Evolutionary conservation across 1,140 invertebrate species (phyloP), one percentile per base, ranked within the genome.

Genomic region (Polypedilum vanderplanki): DNA sequence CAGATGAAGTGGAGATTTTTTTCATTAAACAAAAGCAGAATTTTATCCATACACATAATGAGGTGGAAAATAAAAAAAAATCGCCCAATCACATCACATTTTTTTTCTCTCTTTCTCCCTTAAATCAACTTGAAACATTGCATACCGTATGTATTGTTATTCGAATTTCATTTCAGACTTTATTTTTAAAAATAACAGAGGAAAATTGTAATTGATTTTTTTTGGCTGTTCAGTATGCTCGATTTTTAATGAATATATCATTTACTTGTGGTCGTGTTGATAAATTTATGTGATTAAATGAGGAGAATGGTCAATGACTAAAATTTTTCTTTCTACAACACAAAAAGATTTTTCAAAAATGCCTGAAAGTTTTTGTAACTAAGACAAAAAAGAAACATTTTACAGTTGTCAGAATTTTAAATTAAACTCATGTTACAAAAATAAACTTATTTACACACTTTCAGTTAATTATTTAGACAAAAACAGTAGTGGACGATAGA

Each of bases 151-250:
- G 46, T n/a, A 57, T 57, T 57, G n/a, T 57, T 57, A 57, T n/a
- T 57, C 12, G 12, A 57, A 12, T 12, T 15, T n/a, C 46, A 57
- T 57, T 57, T 57, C 46, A 57, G 12, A 57, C n/a, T 57, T 57
- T n/a, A n/a, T n/a, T n/a, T n/a, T n/a, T 12, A 57, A 57, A 12
- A 57, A 57, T 57, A 57, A 57, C 46, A 15, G 12, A 57, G n/a
- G 18, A 70, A 70, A 70, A 70, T 20, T 70, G 65, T 70, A 70
- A 70, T 70, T 70, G 65, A 70, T 70, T 70, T 70, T n/a, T 70
- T 70, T 70, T 70, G 8, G 7, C 10, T 18, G 7, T 10, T 18
- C 65, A 22, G 7, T 70, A 17, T 70, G 4, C 12, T 57, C 46
- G 12, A 12, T 57, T 70, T 17, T 70, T 70, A 70, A 70, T 70